Conservation (phyloP, 2,888 invertebrate species). For the Drosophila meridiana region DNA sequence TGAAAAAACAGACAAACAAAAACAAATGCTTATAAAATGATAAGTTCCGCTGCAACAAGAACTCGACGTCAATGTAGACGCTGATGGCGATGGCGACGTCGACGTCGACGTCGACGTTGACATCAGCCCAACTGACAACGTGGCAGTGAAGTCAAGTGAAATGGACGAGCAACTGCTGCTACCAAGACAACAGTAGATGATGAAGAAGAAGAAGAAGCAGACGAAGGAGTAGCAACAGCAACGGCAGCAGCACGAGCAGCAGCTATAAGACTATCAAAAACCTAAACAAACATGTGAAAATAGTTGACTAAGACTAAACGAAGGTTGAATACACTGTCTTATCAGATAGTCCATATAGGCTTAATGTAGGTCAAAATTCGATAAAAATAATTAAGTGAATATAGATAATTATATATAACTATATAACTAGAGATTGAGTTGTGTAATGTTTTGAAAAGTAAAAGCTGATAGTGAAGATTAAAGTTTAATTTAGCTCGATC, state of each 20-base stretch:
- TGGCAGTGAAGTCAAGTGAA: constrained; percentile 73
- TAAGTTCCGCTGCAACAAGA: constrained; percentile 60
- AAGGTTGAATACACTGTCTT: not conserved
- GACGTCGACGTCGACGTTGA: constrained; percentile 6
- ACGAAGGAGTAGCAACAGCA: not conserved
- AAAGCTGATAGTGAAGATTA: not conserved
- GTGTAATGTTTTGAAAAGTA: too few relatives aligned
- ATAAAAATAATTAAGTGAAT: too few relatives aligned
- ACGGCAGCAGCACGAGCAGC: not conserved
- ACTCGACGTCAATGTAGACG: constrained; percentile 18
- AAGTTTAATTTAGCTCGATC: not conserved
- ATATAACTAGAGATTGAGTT: too few relatives aligned
- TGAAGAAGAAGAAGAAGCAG: not conserved
- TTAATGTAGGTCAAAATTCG: too few relatives aligned
- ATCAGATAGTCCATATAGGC: not conserved
- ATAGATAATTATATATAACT: too few relatives aligned
- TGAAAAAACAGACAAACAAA: constrained; percentile 49
- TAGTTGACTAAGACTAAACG: not conserved
- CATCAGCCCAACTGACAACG: constrained; percentile 35
- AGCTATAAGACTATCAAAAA: constrained; percentile 24
- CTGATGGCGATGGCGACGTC: constrained; percentile 10
- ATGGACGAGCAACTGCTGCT: constrained; percentile 50
- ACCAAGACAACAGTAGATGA: constrained; percentile 22
- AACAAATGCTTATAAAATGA: constrained; percentile 75
- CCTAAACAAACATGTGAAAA: constrained; percentile 8